Conservation (phyloP, 2,888 invertebrate species). For the Drosophila aldrichi region DNA sequence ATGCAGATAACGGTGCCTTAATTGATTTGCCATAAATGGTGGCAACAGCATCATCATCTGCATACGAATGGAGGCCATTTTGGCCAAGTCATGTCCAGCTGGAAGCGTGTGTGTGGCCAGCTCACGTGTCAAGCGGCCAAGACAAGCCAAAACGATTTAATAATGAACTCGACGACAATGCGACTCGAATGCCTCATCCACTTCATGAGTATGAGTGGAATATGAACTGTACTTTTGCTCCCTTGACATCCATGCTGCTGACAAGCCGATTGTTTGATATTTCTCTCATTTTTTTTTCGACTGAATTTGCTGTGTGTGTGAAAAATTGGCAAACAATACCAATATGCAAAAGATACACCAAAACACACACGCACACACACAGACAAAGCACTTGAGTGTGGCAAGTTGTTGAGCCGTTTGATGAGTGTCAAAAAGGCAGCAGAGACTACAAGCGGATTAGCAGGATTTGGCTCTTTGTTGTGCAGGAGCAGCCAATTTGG, state of each 20-base stretch:
- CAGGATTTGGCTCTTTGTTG: constrained; percentile 73
- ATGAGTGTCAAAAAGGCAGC: constrained; percentile 79
- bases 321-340: constrained; percentile 47
- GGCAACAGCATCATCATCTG: constrained; percentile 58
- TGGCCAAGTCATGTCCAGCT: constrained; percentile 74
- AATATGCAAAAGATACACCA: constrained; percentile 68
- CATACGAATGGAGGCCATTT: constrained; percentile 54
- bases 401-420: constrained; percentile 61
- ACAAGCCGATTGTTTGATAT: constrained; percentile 68
- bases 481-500: constrained; percentile 72
- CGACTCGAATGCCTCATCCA: constrained; percentile 40
- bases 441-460: constrained; percentile 70
- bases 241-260: constrained; percentile 72
- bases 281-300: constrained; percentile 42
- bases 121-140: constrained; percentile 66
- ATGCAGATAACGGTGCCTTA: constrained; percentile 39
- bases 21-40: constrained; percentile 67
- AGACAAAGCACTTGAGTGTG: constrained; percentile 57
- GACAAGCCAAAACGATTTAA: constrained; percentile 65
- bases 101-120: constrained; percentile 67
- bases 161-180: constrained; percentile 74
- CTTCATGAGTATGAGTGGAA: constrained; percentile 1
- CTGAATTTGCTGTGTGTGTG: constrained; percentile 60
- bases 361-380: constrained; percentile 6
- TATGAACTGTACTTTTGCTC: constrained; percentile 65